Evolutionary conservation across 2,797 vertebrate genomes (phyloP).

Genomic region (Hoplostethus atlanticus): DNA sequence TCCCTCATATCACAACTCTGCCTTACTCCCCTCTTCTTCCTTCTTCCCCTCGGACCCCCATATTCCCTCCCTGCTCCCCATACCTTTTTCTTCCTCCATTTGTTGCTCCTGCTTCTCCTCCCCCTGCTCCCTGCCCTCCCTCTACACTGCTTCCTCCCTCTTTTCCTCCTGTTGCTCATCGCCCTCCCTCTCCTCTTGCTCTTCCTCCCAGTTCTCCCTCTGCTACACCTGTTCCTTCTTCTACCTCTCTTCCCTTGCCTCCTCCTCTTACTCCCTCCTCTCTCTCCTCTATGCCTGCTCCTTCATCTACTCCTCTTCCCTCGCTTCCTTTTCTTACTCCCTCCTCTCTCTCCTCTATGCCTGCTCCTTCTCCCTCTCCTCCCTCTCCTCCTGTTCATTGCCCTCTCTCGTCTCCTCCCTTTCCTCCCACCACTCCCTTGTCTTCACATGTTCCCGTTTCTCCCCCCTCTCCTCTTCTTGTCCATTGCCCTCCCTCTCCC

Average conservation of each 20-base stretch:
- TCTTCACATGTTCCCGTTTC: not conserved
- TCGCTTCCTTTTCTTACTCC: constrained; percentile 10
- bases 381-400: no score
- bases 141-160: no score
- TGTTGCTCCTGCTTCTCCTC: not conserved
- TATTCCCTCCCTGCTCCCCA: constrained; percentile 68
- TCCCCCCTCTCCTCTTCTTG: not conserved
- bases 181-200: constrained; percentile 3
- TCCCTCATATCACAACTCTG: constrained; percentile 56
- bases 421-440: not conserved
- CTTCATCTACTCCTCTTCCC: constrained; percentile 1
- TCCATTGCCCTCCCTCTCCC: not conserved
- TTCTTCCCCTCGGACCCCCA: constrained; percentile 54
- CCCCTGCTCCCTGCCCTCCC: not conserved
- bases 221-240: not conserved
- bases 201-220: constrained; percentile 19
- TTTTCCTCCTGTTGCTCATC: not conserved
- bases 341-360: not conserved
- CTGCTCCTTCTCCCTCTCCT: not conserved
- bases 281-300: not conserved
- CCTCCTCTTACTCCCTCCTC: not conserved
- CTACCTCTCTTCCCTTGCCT: not conserved
- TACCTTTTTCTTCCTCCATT: constrained; percentile 37
- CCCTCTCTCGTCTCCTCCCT: not conserved
- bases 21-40: constrained; percentile 46